phyloP scores from a whole-genome alignment of 30 jellyfish, hydroid and myxozoan species.

The Calvadosia cruxmelitensis region DNA sequence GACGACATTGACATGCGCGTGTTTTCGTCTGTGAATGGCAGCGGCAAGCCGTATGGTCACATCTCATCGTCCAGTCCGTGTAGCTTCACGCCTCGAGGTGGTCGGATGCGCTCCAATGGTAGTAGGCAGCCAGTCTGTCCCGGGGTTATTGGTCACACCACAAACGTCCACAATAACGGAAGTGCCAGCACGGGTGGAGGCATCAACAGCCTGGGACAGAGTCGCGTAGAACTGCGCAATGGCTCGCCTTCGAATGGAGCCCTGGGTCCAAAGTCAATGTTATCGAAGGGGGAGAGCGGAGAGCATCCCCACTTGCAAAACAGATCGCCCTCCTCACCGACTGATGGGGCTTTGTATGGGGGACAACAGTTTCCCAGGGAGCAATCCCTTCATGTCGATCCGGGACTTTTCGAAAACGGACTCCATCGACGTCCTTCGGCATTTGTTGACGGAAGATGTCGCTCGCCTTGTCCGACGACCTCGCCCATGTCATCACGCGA shows the following conservation, averaged over 20 bases:
- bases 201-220: neutral
- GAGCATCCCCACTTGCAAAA: neutral
- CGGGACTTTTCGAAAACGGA: neutral
- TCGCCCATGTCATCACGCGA: neutral
- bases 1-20: conserved; percentile 76
- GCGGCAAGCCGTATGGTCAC: conserved; percentile 44
- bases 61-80: conserved; percentile 18
- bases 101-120: conserved; percentile 1
- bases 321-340: neutral
- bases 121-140: neutral
- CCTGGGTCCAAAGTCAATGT: neutral
- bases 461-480: neutral
- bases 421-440: neutral
- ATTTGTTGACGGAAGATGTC: neutral
- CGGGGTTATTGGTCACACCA: neutral
- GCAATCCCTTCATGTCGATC: neutral
- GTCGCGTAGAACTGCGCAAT: neutral
- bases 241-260: neutral
- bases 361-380: neutral
- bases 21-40: conserved; percentile 60
- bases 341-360: neutral
- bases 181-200: neutral
- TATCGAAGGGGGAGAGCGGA: neutral
- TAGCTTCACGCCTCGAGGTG: neutral
- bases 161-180: neutral